Evolutionary conservation across 2,113 vertebrate genomes (phyloP).

Genomic region (Opisthocomus hoazin): DNA sequence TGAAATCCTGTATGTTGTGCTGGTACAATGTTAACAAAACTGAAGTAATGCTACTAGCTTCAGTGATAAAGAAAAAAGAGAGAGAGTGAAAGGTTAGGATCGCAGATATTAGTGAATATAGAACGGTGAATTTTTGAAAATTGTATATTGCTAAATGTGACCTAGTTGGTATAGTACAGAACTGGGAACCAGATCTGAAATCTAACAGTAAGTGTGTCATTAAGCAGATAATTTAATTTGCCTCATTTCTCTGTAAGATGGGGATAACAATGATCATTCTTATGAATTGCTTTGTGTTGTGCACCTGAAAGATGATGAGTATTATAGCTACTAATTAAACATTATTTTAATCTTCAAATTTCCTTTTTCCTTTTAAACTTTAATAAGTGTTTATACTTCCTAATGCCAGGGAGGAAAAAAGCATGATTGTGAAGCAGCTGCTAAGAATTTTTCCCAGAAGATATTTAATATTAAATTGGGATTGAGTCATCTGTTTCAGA

Average conservation of each 20-base stretch:
- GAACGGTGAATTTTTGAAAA: not conserved
- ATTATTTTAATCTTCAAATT: constrained; percentile 22
- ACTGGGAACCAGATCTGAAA: not conserved
- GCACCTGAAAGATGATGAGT: not conserved
- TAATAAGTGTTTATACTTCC: not conserved
- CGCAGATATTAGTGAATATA: not conserved
- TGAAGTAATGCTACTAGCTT: not conserved
- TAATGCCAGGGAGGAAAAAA: not conserved
- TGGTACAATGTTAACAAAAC: not conserved
- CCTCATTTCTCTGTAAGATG: not conserved
- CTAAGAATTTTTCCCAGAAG: not conserved
- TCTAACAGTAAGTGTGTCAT: not conserved
- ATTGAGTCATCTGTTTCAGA: constrained; percentile 1
- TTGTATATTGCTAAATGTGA: not conserved
- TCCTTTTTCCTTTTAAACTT: not conserved
- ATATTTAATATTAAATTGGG: not conserved
- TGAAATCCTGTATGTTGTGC: not conserved
- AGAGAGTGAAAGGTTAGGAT: not conserved
- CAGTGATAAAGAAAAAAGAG: too few relatives aligned
- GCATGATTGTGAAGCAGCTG: not conserved
- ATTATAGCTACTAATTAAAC: constrained; percentile 8
- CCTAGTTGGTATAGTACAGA: not conserved
- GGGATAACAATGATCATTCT: not conserved
- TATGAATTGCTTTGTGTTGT: not conserved
- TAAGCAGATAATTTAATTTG: not conserved